phyloP scores from a whole-genome alignment of 2,888 invertebrate genomes.

The Troides helena region DNA sequence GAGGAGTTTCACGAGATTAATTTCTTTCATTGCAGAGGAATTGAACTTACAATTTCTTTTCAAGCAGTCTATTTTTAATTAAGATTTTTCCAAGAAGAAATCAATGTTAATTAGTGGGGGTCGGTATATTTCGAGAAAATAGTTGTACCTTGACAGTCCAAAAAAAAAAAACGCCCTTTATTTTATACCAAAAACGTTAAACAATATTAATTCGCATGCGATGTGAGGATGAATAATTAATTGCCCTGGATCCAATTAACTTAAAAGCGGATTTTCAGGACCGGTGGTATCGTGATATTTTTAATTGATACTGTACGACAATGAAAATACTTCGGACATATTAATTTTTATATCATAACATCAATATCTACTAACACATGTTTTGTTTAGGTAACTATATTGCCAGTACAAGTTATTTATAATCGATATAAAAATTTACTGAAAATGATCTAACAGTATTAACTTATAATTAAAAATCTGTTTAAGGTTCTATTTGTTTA shows the following conservation, averaged over 20 bases:
- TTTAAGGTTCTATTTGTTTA: not conserved
- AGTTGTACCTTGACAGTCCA: too few relatives aligned
- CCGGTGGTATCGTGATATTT: not conserved
- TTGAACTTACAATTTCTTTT: not conserved
- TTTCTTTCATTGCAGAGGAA: not conserved
- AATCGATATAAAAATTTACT: not conserved
- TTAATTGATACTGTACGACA: not conserved
- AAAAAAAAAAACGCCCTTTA: too few relatives aligned
- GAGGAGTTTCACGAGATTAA: not conserved
- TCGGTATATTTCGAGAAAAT: too few relatives aligned
- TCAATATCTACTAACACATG: too few relatives aligned
- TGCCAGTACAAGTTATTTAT: not conserved
- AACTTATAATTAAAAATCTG: not conserved
- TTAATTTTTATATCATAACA: too few relatives aligned
- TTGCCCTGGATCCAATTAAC: not conserved
- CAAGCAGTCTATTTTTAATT: not conserved
- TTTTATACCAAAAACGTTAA: too few relatives aligned
- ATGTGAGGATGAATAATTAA: too few relatives aligned
- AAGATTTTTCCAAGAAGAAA: not conserved
- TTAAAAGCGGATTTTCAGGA: not conserved
- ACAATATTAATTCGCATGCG: too few relatives aligned
- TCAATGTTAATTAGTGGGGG: too few relatives aligned
- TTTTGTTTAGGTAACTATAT: too few relatives aligned
- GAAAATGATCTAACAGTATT: not conserved
- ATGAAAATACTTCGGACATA: not conserved